phyloP scores from a whole-genome alignment of 2,797 vertebrate genomes.

The Mycteria americana region DNA sequence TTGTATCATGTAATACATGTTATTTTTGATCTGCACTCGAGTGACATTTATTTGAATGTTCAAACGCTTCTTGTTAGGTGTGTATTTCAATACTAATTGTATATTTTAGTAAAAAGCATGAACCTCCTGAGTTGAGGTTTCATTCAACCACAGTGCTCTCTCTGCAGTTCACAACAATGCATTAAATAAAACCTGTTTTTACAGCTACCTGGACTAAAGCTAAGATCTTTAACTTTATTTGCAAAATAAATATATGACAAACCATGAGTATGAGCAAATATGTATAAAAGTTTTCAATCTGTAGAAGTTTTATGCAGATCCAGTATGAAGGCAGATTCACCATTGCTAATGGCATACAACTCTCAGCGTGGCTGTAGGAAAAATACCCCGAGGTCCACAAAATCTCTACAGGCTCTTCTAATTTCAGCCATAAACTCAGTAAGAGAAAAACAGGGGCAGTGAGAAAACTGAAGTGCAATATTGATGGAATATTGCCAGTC shows the following conservation, averaged over 20 bases:
- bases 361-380: neutral
- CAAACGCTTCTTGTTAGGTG: neutral
- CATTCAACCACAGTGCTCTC: neutral
- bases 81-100: neutral
- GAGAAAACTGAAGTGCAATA: neutral
- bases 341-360: neutral
- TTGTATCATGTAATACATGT: neutral
- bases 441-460: neutral
- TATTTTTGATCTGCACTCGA: neutral
- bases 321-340: neutral
- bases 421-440: neutral
- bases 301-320: neutral
- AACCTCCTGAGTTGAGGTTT: neutral
- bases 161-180: neutral
- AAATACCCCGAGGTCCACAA: neutral
- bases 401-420: neutral
- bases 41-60: neutral
- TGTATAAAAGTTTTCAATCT: neutral
- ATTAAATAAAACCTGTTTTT: neutral
- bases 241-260: neutral
- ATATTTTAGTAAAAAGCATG: neutral
- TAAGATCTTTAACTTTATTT: neutral
- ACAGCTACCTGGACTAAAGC: neutral
- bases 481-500: neutral
- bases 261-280: neutral